These are phyloP conservation scores for Yoshiicerus persimilis DNA, from an alignment of 1,140 invertebrate species.

Conservation along the genomic window DNA sequence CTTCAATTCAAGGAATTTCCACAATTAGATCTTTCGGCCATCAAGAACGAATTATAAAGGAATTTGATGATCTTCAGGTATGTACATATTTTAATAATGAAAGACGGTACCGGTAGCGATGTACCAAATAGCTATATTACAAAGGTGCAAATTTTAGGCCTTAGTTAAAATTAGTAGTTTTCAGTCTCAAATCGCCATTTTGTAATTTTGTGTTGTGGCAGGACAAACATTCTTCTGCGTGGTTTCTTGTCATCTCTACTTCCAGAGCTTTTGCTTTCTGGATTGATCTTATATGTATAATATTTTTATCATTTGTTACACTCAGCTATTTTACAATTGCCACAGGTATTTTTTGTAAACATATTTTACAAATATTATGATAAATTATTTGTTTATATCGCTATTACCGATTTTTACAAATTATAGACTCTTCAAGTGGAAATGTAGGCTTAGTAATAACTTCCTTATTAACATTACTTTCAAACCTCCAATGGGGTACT, in stretches of 20 bases:
- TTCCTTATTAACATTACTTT: slow-evolving; percentile 77
- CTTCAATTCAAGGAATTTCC: slow-evolving; percentile 81
- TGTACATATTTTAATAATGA: not conserved
- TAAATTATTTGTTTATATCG: not conserved
- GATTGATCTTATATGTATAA: slow-evolving; percentile 58
- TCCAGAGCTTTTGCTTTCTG: slow-evolving; percentile 63
- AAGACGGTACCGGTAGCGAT: too few species aligned
- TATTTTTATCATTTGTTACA: slow-evolving; percentile 13
- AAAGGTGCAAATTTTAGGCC: too few species aligned
- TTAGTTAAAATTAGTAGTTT: too few species aligned
- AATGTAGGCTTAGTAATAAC: slow-evolving; percentile 63
- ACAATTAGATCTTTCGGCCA: slow-evolving; percentile 82
- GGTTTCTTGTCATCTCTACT: slow-evolving; percentile 66
- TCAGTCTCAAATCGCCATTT: too few species aligned
- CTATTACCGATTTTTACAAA: too few species aligned
- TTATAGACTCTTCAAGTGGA: slow-evolving; percentile 5
- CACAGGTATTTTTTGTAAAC: not conserved
- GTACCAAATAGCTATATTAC: too few species aligned
- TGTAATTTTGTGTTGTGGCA: too few species aligned
- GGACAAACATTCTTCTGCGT: slow-evolving; percentile 63
- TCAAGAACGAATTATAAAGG: slow-evolving; percentile 72
- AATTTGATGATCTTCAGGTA: slow-evolving; percentile 71
- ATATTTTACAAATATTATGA: too few species aligned
- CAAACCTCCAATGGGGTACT: slow-evolving; percentile 74
- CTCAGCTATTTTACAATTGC: slow-evolving; percentile 15